Base-by-base conservation (phyloP, 2,113 vertebrate genomes). In the Oriolus oriolus region DNA sequence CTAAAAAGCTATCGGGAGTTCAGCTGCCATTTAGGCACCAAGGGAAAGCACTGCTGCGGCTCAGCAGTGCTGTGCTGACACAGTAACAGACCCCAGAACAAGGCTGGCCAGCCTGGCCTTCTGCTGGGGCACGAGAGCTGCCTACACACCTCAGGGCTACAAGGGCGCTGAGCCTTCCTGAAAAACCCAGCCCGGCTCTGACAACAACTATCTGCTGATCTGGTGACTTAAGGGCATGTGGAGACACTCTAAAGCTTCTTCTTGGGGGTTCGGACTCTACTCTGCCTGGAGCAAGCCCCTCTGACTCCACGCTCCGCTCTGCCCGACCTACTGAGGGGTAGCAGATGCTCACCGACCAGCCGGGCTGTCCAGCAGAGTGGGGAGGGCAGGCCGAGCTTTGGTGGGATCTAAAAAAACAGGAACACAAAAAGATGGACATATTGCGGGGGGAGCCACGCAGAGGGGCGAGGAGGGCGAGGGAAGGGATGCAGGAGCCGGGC, bases 291-390 rank as follows among this genome's bases (percentile, higher is more conserved):
- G 65, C 65, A 60, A 87, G 57, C 63, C 80, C 60, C 84, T 17
- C 2, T 23, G 70, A 37, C 69, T 91, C 59, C 68, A 23, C 84
- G 37, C 87, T 92, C 59, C 10, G 15, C 80, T 91, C 87, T 84
- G 65, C 87, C 84, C 74, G 24, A 79, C 49, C 90, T 60, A 79
- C 63, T 39, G 63, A 87, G 81, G 81, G 86, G 80, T 78, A 91
- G 85, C 89, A 74, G 95, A 91, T 91, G 94, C 92, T 96, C 94
- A 96, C 94, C 92, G 42, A 90, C 87, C 95, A 88, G 94, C 79
- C 81, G 71, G 82, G 75, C 74, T 68, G 84, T 93, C 90, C 94
- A 47, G 81, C 90, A 54, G 90, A n/a, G 65, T 22, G 82, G 82
- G 87, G 73, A 82, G 65, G 71, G 82, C 83, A 64, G 87, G 26